A percentile compares a stretch with the other conserved stretches of the same genome.
Evolutionary conservation across 2,113 vertebrate genomes (phyloP).

Genomic region (Henicopernis longicauda): DNA sequence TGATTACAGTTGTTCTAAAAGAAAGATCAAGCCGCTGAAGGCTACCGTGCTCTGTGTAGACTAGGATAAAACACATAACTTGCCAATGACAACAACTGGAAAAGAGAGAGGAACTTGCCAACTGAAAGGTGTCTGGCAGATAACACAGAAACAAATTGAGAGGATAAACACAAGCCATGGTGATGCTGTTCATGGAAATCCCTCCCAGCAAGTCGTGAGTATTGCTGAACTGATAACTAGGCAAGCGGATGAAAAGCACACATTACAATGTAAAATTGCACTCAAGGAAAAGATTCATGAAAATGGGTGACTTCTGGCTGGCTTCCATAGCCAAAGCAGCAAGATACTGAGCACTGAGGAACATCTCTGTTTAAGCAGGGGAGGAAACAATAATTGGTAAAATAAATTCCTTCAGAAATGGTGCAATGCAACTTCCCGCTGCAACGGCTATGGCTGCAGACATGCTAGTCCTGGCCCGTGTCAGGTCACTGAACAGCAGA

Average conservation of each 20-base stretch:
- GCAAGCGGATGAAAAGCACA: not conserved
- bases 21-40: not conserved
- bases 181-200: not conserved
- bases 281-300: not conserved
- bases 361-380: not conserved
- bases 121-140: conserved; percentile 6
- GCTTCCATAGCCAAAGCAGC: not conserved
- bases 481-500: not conserved
- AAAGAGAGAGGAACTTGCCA: conserved; percentile 18
- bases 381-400: not conserved
- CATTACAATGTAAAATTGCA: not conserved
- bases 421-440: not conserved
- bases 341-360: not conserved
- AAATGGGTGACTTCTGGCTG: not conserved
- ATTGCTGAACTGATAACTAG: not conserved
- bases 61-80: not conserved
- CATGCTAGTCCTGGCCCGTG: not conserved
- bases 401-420: not conserved
- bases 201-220: not conserved
- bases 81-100: conserved; percentile 30
- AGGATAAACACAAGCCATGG: not conserved
- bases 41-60: not conserved
- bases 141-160: conserved; percentile 15
- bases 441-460: not conserved
- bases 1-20: not conserved